These are phyloP conservation scores for Zaprionus gabonicus DNA, from an alignment of 1,140 invertebrate species.

Conservation along the genomic window DNA sequence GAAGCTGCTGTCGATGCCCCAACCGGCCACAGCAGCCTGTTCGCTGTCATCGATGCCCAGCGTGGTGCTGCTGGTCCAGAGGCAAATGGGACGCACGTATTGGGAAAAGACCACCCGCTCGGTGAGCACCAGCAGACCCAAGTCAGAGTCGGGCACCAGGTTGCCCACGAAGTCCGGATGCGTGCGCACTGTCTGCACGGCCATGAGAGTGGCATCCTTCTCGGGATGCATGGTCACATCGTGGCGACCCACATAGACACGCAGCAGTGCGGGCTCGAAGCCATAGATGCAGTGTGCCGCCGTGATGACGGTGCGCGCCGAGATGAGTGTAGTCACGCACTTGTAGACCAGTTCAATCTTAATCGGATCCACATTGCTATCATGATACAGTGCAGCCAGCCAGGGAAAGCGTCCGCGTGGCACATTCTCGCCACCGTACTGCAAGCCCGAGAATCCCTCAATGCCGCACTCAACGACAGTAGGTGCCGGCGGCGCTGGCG, in stretches of 20 bases:
- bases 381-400: conserved; percentile 87
- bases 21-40: conserved; percentile 65
- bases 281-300: conserved; percentile 72
- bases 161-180: conserved; percentile 68
- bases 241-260: conserved; percentile 69
- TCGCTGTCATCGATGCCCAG: conserved; percentile 41
- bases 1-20: conserved; percentile 63
- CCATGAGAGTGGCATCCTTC: conserved; percentile 36
- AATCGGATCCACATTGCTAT: conserved; percentile 39
- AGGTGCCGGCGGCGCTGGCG: background rate
- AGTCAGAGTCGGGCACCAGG: conserved; percentile 65
- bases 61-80: conserved; percentile 52
- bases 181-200: conserved; percentile 43
- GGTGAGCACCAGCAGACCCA: conserved; percentile 63
- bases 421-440: conserved; percentile 86
- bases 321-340: conserved; percentile 66
- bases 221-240: conserved; percentile 62
- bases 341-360: conserved; percentile 44
- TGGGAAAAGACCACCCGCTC: conserved; percentile 42
- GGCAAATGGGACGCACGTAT: conserved; percentile 74
- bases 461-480: conserved; percentile 49
- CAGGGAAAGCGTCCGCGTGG: conserved; percentile 88
- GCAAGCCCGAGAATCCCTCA: conserved; percentile 52
- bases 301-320: conserved; percentile 60
- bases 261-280: conserved; percentile 21